These are phyloP conservation scores for Drosophila meridiana DNA, from an alignment of 2,888 invertebrate genomes.

Conservation along the genomic window DNA sequence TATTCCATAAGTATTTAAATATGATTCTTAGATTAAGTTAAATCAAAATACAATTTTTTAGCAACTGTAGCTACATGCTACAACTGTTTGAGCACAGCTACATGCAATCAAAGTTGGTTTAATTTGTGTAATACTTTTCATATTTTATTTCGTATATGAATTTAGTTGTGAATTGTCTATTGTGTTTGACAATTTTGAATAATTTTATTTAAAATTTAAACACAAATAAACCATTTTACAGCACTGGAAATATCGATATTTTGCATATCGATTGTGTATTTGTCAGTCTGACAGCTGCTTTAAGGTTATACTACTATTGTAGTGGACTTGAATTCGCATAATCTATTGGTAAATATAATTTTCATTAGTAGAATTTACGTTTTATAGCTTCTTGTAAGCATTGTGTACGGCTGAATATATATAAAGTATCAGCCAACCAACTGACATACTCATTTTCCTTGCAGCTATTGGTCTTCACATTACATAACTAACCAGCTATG, in stretches of 20 bases:
- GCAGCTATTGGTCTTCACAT: conserved; percentile 65
- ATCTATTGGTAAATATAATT: conserved; percentile 62
- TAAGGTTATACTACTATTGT: conserved; percentile 68
- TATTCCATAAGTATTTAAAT: not conserved
- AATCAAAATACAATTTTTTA: not conserved
- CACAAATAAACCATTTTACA: conserved; percentile 22
- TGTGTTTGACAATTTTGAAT: not conserved
- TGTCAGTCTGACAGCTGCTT: conserved; percentile 75
- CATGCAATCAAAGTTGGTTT: not conserved
- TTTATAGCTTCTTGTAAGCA: not conserved
- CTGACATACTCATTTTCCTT: conserved; percentile 34
- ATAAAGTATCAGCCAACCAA: not conserved
- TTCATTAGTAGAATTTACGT: conserved; percentile 17
- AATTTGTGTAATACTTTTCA: not conserved
- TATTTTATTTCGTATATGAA: not conserved
- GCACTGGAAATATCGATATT: conserved; percentile 28
- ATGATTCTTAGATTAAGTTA: not conserved
- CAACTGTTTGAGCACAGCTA: too few species aligned
- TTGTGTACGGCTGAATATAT: not conserved
- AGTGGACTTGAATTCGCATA: conserved; percentile 46
- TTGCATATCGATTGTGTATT: conserved; percentile 36
- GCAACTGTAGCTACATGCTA: not conserved
- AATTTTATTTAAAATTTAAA: not conserved
- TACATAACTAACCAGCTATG: conserved; percentile 82
- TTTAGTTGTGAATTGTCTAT: not conserved